phyloP scores from a whole-genome alignment of 2,888 invertebrate genomes.

The Trilocha varians region DNA sequence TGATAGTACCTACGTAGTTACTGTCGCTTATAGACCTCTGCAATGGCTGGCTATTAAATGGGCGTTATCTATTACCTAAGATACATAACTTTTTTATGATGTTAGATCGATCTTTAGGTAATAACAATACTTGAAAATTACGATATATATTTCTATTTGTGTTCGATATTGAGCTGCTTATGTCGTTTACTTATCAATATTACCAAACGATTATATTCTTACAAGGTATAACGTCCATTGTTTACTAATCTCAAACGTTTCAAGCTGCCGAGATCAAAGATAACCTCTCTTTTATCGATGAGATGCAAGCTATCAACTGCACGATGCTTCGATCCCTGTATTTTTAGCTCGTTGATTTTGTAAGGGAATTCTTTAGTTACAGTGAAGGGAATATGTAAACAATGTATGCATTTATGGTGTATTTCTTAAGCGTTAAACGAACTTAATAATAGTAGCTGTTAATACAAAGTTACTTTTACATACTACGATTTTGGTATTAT shows the following conservation, averaged over 20 bases:
- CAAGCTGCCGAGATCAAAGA: conserved; percentile 42
- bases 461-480: no score
- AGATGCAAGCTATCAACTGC: conserved; percentile 21
- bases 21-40: no score
- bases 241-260: conserved; percentile 23
- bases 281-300: conserved; percentile 42
- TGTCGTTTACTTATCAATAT: not conserved
- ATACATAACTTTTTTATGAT: no score
- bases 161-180: no score
- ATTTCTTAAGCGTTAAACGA: not conserved
- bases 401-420: not conserved
- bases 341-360: conserved; percentile 15
- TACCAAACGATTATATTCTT: not conserved
- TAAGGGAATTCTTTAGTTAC: conserved; percentile 11
- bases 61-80: no score
- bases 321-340: conserved; percentile 21
- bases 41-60: no score
- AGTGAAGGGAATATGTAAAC: not conserved
- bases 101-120: no score
- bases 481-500: no score
- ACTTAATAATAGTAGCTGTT: not conserved
- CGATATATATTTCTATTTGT: no score
- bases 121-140: no score
- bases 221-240: conserved; percentile 17
- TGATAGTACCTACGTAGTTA: no score